Conservation (phyloP, 1,140 invertebrate genomes). For the Elymnias hypermnestra region DNA sequence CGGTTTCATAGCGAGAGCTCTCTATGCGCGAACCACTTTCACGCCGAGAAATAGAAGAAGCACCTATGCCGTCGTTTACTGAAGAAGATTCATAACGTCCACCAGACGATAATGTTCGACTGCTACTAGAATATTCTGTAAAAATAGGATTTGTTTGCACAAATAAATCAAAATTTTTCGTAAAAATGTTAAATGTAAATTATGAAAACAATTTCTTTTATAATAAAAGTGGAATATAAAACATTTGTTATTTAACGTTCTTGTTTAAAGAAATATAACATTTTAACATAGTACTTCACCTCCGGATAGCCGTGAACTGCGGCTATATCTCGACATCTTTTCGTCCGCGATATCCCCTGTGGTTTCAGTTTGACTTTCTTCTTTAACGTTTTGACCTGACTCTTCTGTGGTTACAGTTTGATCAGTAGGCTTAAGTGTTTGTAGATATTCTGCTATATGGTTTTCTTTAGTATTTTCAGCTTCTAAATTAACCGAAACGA, state of each 20-base stretch:
- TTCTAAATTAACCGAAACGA: no score
- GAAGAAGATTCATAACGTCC: constrained; percentile 74
- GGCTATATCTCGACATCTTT: constrained; percentile 79
- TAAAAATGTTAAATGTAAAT: no score
- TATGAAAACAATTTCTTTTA: no score
- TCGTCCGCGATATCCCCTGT: constrained; percentile 63
- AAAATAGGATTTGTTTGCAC: no score
- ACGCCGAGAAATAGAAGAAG: constrained; percentile 49
- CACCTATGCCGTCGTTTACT: constrained; percentile 43
- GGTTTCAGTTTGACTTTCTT: constrained; percentile 56
- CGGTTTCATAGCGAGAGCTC: constrained; percentile 43
- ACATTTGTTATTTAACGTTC: no score
- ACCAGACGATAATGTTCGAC: constrained; percentile 64
- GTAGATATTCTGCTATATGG: neutral
- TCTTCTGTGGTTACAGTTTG: constrained; percentile 19
- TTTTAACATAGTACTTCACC: no score
- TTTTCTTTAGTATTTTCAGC: neutral
- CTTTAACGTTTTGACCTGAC: constrained; percentile 22
- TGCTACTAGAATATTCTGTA: constrained; percentile 78
- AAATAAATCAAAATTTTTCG: constrained; percentile 18
- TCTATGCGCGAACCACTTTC: constrained; percentile 56
- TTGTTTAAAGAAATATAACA: no score
- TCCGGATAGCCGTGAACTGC: constrained; percentile 78
- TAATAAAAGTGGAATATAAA: no score
- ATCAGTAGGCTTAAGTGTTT: neutral